Evolutionary conservation across 2,113 vertebrate genomes (phyloP).

Genomic region (Myanophis thanlyinensis): DNA sequence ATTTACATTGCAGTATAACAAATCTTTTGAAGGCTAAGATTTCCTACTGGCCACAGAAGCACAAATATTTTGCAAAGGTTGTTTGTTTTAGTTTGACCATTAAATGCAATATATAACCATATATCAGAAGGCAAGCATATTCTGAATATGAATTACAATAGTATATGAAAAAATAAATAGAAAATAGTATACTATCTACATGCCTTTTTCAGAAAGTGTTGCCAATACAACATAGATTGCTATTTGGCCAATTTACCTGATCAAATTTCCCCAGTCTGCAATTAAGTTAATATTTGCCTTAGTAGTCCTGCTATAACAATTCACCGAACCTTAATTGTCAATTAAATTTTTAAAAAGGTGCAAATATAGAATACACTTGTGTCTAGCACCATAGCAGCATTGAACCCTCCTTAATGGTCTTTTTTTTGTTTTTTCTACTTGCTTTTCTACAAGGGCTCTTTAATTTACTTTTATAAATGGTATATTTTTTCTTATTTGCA

Average conservation of each 20-base stretch:
- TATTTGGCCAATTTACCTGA: not conserved
- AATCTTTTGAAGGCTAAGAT: not conserved
- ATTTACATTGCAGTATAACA: not conserved
- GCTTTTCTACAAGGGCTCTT: not conserved
- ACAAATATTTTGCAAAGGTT: not conserved
- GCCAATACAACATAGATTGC: not conserved
- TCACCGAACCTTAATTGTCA: not conserved
- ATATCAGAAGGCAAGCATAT: not conserved
- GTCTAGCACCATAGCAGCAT: not conserved
- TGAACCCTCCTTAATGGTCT: not conserved
- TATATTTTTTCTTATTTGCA: not conserved
- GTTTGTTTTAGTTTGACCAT: not conserved
- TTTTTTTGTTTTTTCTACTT: not conserved
- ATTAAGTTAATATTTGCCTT: not conserved
- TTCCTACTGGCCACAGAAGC: not conserved
- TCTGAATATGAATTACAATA: not conserved
- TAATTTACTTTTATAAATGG: not conserved
- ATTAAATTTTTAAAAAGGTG: not conserved
- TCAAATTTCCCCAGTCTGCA: not conserved
- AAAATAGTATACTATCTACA: not conserved
- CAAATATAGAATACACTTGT: not conserved
- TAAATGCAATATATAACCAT: not conserved
- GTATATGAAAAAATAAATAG: not conserved
- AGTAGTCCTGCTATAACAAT: not conserved
- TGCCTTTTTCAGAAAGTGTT: not conserved